Evolutionary conservation across 2,113 vertebrate genomes (phyloP), one percentile per base, ranked within the genome.

Genomic region (Seriola dumerili): DNA sequence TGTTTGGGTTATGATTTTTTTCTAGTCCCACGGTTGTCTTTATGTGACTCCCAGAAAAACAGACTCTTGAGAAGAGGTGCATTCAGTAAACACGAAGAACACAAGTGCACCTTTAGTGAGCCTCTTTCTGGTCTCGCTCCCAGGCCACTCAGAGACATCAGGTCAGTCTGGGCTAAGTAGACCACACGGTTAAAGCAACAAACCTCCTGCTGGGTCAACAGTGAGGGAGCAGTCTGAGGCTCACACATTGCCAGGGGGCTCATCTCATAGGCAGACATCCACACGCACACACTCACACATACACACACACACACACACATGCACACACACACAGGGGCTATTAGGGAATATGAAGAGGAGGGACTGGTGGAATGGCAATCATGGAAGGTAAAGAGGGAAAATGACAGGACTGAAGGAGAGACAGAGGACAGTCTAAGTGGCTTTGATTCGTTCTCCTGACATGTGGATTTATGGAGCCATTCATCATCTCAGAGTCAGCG

Each of bases 161-260:
- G 72, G 78, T 81, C 85, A 88, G 84, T 89, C 91, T 86, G 81
- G 70, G 62, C 81, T 89, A 93, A 94, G 93, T 91, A 93, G 95
- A 92, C 91, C 90, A 88, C 93, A 92, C 76, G 78, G 84, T 89
- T 93, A 88, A 93, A 93, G 87, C 83, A 94, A 94, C 92, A 93
- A 89, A 88, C 65, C 58, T 77, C 65, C 87, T 67, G 83, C 90
- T 88, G 74, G 76, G 83, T 92, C 89, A 90, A 91, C 85, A 84
- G 75, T 52, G 38, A 71, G 71, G 78, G 65, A 82, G 69, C 72
- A 84, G 86, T 78, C 79, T 85, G 73, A 84, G 72, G 61, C 66
- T 90, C 54, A 48, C 86, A 89, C 85, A 75, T 72, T 59, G 68
- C 61, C 52, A 59, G 5, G 57, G 44, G 68, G 59, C 73, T 85